Percentiles rank a stretch among this genome's conserved stretches.
Conservation (phyloP, 2,888 invertebrate genomes). For the Chloroclysta siterata region DNA sequence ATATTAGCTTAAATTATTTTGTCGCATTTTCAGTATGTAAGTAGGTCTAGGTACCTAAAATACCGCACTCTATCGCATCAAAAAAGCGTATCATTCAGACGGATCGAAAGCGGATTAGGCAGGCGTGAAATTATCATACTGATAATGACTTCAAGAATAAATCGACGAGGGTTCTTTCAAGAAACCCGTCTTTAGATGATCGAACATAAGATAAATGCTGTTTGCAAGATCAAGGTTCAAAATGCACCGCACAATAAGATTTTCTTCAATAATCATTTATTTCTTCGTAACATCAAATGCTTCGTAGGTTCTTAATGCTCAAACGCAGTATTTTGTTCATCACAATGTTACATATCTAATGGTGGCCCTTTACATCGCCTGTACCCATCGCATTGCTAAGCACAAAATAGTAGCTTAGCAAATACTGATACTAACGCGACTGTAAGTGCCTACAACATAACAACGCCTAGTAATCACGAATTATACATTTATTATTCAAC, state of each 20-base stretch:
- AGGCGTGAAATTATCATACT: constrained; percentile 2
- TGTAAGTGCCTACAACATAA: neutral
- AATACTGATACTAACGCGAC: too few relatives aligned
- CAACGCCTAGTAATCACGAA: neutral
- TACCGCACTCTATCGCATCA: neutral
- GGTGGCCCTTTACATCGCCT: too few relatives aligned
- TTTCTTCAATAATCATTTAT: too few relatives aligned
- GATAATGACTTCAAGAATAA: neutral
- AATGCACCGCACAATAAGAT: too few relatives aligned
- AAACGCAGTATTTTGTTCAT: too few relatives aligned
- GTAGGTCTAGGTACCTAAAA: neutral
- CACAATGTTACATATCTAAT: too few relatives aligned
- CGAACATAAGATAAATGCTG: too few relatives aligned
- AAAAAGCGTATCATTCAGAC: constrained; percentile 7
- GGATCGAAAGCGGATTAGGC: constrained; percentile 11
- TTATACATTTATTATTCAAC: constrained; percentile 2
- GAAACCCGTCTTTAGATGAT: neutral
- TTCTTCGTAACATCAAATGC: too few relatives aligned
- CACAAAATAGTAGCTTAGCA: too few relatives aligned
- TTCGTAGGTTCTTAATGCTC: too few relatives aligned
- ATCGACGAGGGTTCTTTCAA: neutral
- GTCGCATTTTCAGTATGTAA: neutral
- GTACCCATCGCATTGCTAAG: too few relatives aligned
- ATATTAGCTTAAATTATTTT: neutral
- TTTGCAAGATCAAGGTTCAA: too few relatives aligned